Conservation (phyloP, 1,140 invertebrate species). For the Lepidurus couesii region DNA sequence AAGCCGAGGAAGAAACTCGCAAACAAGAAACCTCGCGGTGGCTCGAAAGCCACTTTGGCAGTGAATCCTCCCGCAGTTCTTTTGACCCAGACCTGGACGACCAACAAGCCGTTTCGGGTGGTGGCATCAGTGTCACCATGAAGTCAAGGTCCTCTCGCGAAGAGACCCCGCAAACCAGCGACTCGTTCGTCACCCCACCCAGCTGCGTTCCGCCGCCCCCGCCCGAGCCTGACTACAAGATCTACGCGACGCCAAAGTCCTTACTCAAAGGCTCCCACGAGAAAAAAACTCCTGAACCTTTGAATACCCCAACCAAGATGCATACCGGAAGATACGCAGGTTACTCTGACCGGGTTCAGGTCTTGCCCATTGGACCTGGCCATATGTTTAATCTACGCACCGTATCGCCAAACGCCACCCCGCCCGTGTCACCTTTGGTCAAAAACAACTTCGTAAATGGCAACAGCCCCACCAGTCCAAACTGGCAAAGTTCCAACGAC, state of each 20-base stretch:
- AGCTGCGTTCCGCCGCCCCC: slow-evolving; percentile 37
- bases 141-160: slow-evolving; percentile 52
- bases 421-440: slow-evolving; percentile 19
- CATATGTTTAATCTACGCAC: slow-evolving; percentile 38
- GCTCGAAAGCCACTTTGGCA: slow-evolving; percentile 83
- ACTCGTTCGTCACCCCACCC: slow-evolving; percentile 37
- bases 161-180: slow-evolving; percentile 32
- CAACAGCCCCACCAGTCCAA: not conserved
- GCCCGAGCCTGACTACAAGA: slow-evolving; percentile 24
- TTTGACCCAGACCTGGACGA: slow-evolving; percentile 38
- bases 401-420: not conserved
- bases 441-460: slow-evolving; percentile 12
- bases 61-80: slow-evolving; percentile 48
- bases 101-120: slow-evolving; percentile 46
- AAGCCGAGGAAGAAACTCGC: slow-evolving; percentile 78
- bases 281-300: not conserved
- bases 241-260: slow-evolving; percentile 34
- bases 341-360: slow-evolving; percentile 36
- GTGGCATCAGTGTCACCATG: slow-evolving; percentile 66
- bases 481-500: not conserved
- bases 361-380: slow-evolving; percentile 40
- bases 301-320: not conserved
- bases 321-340: slow-evolving; percentile 30
- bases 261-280: not conserved
- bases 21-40: slow-evolving; percentile 83